These are phyloP conservation scores for Vidua chalybeata DNA, from an alignment of 2,113 vertebrate genomes.

Conservation along the genomic window DNA sequence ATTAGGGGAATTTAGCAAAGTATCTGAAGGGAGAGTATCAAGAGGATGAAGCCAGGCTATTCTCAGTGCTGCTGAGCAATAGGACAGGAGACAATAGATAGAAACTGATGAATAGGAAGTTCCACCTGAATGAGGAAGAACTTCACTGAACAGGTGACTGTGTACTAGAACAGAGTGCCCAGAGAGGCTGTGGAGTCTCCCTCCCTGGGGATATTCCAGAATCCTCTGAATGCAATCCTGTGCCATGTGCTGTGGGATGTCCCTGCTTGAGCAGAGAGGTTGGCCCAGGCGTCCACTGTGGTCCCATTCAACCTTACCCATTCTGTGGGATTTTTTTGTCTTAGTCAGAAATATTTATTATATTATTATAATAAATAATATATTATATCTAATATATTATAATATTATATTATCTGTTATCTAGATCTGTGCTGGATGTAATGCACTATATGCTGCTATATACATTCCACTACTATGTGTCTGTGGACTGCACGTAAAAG, in stretches of 20 bases:
- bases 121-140: background rate
- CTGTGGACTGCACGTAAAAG: background rate
- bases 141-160: rapidly evolving
- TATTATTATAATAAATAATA: no score
- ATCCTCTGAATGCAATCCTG: rapidly evolving
- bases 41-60: background rate
- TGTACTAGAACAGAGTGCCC: background rate
- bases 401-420: background rate
- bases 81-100: background rate
- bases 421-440: background rate
- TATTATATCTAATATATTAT: no score
- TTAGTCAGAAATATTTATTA: background rate
- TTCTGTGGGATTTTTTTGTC: background rate
- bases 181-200: background rate
- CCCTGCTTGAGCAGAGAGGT: background rate
- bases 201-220: background rate
- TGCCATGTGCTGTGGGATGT: background rate
- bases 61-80: background rate
- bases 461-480: rapidly evolving
- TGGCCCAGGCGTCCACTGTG: background rate
- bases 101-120: background rate
- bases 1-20: background rate
- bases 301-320: background rate
- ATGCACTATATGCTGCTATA: background rate
- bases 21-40: no score